phyloP scores from a whole-genome alignment of 2,113 vertebrate genomes.

The Eptesicus fuscus region DNA sequence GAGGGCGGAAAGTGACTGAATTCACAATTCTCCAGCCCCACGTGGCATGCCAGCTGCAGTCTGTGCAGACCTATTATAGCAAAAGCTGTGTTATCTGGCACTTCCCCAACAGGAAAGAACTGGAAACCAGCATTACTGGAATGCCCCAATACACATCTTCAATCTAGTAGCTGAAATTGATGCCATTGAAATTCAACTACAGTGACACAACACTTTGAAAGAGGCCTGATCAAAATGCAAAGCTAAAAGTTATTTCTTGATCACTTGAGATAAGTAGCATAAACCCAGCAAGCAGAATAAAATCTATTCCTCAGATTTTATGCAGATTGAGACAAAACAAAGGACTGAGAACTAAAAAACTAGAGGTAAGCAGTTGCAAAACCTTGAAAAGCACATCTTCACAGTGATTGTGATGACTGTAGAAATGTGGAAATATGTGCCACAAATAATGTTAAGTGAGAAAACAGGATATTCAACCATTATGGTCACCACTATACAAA shows the following conservation, averaged over 20 bases:
- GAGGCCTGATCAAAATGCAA: conserved; percentile 59
- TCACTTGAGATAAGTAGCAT: conserved; percentile 21
- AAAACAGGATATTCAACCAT: neutral
- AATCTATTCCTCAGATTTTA: neutral
- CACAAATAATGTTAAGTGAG: neutral
- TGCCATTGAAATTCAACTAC: conserved; percentile 43
- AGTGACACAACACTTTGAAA: conserved; percentile 45
- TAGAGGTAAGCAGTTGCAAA: neutral
- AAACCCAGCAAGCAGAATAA: conserved; percentile 2
- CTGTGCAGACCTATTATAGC: conserved; percentile 54
- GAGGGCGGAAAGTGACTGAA: conserved; percentile 53
- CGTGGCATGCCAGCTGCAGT: conserved; percentile 61
- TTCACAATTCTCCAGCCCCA: conserved; percentile 61
- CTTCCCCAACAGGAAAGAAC: conserved; percentile 53
- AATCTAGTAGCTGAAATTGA: conserved; percentile 53
- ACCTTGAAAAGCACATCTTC: neutral
- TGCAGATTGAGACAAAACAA: neutral
- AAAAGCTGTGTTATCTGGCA: conserved; percentile 70
- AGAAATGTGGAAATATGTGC: neutral
- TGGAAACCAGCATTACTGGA: conserved; percentile 56
- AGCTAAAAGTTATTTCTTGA: conserved; percentile 32
- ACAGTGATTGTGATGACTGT: neutral
- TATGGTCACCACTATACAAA: neutral
- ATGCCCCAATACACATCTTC: conserved; percentile 45
- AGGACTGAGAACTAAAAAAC: neutral